Evolutionary conservation across 1,140 invertebrate species (phyloP).

Genomic region (Cherax destructor): DNA sequence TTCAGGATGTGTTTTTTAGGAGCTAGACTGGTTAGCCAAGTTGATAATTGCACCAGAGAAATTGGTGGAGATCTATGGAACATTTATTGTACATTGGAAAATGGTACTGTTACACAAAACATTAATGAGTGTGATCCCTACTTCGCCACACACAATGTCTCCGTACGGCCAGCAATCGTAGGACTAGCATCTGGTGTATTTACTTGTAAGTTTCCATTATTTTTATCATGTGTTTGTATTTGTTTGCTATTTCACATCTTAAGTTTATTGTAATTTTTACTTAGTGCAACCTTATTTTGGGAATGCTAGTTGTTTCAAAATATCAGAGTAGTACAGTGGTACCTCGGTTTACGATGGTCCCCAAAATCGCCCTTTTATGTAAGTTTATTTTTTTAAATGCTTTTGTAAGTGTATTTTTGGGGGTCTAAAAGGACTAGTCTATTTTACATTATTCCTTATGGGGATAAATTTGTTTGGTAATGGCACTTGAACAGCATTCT

Average conservation of each 20-base stretch:
- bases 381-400: too few species aligned
- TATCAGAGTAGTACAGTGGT: too few species aligned
- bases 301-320: too few species aligned
- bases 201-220: conserved; percentile 78
- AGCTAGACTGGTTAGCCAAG: conserved; percentile 85
- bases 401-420: too few species aligned
- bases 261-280: not conserved
- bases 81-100: conserved; percentile 80
- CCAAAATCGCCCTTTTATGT: too few species aligned
- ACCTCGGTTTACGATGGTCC: too few species aligned
- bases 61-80: conserved; percentile 80
- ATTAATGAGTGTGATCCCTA: conserved; percentile 84
- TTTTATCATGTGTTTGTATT: not conserved
- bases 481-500: too few species aligned
- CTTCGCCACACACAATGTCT: conserved; percentile 80
- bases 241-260: too few species aligned
- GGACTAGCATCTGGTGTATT: conserved; percentile 87
- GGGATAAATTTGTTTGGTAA: too few species aligned
- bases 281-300: not conserved
- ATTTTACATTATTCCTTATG: too few species aligned
- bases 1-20: conserved; percentile 94
- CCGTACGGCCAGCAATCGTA: conserved; percentile 82
- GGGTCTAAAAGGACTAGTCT: too few species aligned
- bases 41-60: conserved; percentile 88
- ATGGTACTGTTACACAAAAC: conserved; percentile 77